Conservation (phyloP, 2,888 invertebrate genomes). For the Metalampra italica region DNA sequence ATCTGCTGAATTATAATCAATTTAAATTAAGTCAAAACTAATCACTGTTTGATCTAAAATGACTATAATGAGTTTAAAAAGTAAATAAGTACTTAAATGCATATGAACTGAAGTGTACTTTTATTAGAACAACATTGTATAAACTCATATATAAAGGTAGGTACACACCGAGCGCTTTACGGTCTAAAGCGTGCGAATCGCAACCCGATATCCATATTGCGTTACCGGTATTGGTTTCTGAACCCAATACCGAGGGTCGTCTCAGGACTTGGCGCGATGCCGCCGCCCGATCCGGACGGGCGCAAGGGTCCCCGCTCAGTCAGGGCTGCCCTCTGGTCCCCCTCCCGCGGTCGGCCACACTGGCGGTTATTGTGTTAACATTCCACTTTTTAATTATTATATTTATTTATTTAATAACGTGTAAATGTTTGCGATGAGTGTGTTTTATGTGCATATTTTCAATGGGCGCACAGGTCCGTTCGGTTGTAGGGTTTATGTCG, state of each 20-base stretch:
- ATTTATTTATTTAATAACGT: conserved; percentile 20
- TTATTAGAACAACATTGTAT: no score
- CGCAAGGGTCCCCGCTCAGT: conserved; percentile 22
- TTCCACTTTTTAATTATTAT: conserved; percentile 49
- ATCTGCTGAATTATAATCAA: no score
- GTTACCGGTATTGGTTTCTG: conserved; percentile 62
- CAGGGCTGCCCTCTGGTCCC: conserved; percentile 55
- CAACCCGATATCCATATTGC: conserved; percentile 50
- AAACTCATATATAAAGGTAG: no score
- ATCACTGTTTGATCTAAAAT: no score
- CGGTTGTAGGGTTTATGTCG: neutral
- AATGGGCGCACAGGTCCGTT: conserved; percentile 42
- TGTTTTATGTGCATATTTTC: conserved; percentile 51
- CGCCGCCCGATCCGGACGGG: conserved; percentile 46
- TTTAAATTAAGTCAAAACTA: no score
- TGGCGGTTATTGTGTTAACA: conserved; percentile 78
- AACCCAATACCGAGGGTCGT: conserved; percentile 45
- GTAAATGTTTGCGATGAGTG: conserved; percentile 33
- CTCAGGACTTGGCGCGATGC: conserved; percentile 55
- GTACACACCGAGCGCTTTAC: no score
- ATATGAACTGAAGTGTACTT: no score
- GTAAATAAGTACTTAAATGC: no score
- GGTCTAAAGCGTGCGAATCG: conserved; percentile 60
- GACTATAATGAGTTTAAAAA: no score
- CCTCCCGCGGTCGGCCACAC: conserved; percentile 66